Conservation (phyloP, 2,888 invertebrate genomes). For the Drosophila paranaensis region DNA sequence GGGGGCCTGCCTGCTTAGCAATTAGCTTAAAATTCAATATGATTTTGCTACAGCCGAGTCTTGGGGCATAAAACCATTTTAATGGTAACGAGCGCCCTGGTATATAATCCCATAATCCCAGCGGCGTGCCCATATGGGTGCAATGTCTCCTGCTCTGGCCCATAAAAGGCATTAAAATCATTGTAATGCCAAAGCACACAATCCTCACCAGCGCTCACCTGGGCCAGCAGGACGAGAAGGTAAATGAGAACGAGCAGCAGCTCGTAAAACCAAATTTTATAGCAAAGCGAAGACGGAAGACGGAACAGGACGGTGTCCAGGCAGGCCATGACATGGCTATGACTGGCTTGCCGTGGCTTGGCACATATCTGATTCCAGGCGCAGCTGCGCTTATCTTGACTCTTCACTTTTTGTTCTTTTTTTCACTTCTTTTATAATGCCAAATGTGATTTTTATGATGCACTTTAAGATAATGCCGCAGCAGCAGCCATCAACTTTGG, state of each 20-base stretch:
- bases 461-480: slow-evolving; percentile 71
- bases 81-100: slow-evolving; percentile 45
- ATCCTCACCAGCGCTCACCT: slow-evolving; percentile 61
- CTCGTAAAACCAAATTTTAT: slow-evolving; percentile 76
- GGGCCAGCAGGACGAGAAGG: slow-evolving; percentile 49
- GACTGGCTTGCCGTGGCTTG: slow-evolving; percentile 12
- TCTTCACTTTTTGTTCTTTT: slow-evolving; percentile 12
- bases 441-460: slow-evolving; percentile 75
- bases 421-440: slow-evolving; percentile 66
- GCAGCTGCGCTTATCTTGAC: slow-evolving; percentile 54
- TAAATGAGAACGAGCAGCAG: slow-evolving; percentile 15
- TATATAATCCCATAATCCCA: slow-evolving; percentile 37
- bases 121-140: slow-evolving; percentile 71
- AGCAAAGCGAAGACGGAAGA: slow-evolving; percentile 60
- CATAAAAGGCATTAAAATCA: slow-evolving; percentile 78
- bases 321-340: neutral
- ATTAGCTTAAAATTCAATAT: slow-evolving; percentile 57
- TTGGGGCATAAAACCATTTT: slow-evolving; percentile 63
- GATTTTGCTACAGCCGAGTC: slow-evolving; percentile 42
- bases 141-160: slow-evolving; percentile 59
- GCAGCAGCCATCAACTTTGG: slow-evolving; percentile 44
- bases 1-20: slow-evolving; percentile 26
- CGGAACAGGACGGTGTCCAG: slow-evolving; percentile 35
- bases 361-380: slow-evolving; percentile 29
- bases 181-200: slow-evolving; percentile 71